Percentiles rank a stretch among this genome's conserved stretches.
These are phyloP conservation scores for Ambastaia sidthimunki DNA, from an alignment of 2,797 vertebrate species.

Conservation along the genomic window DNA sequence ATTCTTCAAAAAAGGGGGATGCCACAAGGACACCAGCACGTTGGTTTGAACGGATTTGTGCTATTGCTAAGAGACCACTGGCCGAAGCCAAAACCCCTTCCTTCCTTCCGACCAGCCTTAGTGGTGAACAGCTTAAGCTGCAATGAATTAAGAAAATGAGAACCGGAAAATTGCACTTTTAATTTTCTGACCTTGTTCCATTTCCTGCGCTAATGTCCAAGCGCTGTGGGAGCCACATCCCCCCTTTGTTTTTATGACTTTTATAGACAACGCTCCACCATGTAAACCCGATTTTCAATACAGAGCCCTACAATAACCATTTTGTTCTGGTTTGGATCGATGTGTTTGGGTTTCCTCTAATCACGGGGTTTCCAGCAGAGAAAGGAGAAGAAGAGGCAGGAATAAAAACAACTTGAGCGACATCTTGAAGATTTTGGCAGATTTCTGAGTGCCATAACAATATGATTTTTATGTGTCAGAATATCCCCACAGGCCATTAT, in stretches of 20 bases:
- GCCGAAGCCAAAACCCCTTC: conserved; percentile 67
- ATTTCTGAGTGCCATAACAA: conserved; percentile 59
- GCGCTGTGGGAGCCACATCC: conserved; percentile 62
- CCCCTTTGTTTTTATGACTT: conserved; percentile 61
- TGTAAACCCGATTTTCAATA: conserved; percentile 69
- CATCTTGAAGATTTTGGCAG: conserved; percentile 61
- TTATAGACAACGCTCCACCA: conserved; percentile 63
- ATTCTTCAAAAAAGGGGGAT: conserved; percentile 48
- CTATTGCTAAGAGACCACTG: conserved; percentile 80
- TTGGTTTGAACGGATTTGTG: conserved; percentile 69
- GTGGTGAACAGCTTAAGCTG: conserved; percentile 60
- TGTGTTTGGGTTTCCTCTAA: conserved; percentile 63
- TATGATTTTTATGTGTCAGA: conserved; percentile 58
- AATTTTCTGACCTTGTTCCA: conserved; percentile 70
- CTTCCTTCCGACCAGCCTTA: conserved; percentile 64
- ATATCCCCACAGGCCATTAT: conserved; percentile 48
- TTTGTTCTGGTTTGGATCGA: conserved; percentile 63
- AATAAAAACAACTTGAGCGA: conserved; percentile 56
- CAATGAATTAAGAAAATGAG: conserved; percentile 67
- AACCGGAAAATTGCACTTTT: conserved; percentile 67
- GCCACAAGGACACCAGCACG: conserved; percentile 58
- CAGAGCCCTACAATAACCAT: conserved; percentile 63
- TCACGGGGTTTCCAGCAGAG: conserved; percentile 63
- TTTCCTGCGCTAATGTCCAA: conserved; percentile 69
- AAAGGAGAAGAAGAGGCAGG: conserved; percentile 55